phyloP scores from a whole-genome alignment of 2,888 invertebrate genomes.

The Ptilodon capucinus region DNA sequence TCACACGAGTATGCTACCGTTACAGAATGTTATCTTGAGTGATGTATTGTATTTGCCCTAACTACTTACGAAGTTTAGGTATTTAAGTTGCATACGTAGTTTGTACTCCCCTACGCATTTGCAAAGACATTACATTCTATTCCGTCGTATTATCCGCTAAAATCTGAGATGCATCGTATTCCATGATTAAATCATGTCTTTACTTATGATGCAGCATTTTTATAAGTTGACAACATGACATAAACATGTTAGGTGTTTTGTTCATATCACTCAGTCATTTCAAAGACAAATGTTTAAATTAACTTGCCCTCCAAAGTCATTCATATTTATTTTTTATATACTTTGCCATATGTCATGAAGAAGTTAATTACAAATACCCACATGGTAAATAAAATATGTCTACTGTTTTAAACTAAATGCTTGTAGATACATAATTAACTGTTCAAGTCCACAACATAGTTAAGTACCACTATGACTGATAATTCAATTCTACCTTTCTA shows the following conservation, averaged over 20 bases:
- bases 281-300: not conserved
- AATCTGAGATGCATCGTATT: conserved; percentile 11
- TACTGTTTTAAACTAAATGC: too few species aligned
- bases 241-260: not conserved
- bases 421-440: too few species aligned
- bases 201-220: not conserved
- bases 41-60: not conserved
- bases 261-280: not conserved
- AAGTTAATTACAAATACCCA: too few species aligned
- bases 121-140: not conserved
- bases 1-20: not conserved
- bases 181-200: conserved; percentile 20
- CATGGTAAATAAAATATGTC: too few species aligned
- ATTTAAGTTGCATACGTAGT: not conserved
- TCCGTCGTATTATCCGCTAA: not conserved
- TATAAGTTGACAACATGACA: not conserved
- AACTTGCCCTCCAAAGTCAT: not conserved
- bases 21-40: not conserved
- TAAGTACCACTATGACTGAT: too few species aligned
- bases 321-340: too few species aligned
- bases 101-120: too few species aligned
- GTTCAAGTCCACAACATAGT: too few species aligned
- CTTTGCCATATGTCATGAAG: too few species aligned
- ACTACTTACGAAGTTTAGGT: not conserved
- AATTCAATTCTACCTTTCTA: too few species aligned